Evolutionary conservation across 2,888 invertebrate species (phyloP).

Genomic region (Campopleginae sp.): DNA sequence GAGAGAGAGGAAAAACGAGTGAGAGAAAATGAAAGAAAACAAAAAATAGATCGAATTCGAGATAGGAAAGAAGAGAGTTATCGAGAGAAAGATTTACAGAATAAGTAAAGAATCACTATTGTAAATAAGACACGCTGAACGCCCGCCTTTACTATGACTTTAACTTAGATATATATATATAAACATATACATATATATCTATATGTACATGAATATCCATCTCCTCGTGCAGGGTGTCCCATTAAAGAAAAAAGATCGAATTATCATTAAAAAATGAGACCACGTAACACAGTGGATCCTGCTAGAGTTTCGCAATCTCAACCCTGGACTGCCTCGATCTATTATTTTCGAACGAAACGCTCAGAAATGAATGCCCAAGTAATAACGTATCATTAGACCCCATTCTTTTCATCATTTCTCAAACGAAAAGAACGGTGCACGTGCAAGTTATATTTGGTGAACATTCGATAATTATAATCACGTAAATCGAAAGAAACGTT

Average conservation of each 20-base stretch:
- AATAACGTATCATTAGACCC: too few species aligned
- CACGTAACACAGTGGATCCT: neutral
- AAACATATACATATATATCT: constrained; percentile 46
- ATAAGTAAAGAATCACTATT: constrained; percentile 72
- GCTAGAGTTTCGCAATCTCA: neutral
- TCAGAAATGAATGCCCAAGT: too few species aligned
- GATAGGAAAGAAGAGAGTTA: constrained; percentile 45
- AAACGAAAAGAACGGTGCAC: too few species aligned
- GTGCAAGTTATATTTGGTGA: too few species aligned
- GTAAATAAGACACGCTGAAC: constrained; percentile 76
- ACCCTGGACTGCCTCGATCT: neutral
- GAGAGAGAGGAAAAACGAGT: constrained; percentile 33
- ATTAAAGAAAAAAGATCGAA: neutral
- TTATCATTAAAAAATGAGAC: neutral
- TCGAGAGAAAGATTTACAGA: constrained; percentile 54
- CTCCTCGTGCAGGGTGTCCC: neutral
- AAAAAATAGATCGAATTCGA: constrained; percentile 24
- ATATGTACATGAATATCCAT: constrained; percentile 56
- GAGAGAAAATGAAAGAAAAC: constrained; percentile 29
- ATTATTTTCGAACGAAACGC: neutral
- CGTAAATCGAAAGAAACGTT: too few species aligned
- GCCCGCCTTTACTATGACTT: constrained; percentile 75
- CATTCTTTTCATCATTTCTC: too few species aligned
- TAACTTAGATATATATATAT: constrained; percentile 57
- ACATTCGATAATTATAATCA: too few species aligned